phyloP scores from a whole-genome alignment of 1,140 invertebrate species.

The Patella vulgata region DNA sequence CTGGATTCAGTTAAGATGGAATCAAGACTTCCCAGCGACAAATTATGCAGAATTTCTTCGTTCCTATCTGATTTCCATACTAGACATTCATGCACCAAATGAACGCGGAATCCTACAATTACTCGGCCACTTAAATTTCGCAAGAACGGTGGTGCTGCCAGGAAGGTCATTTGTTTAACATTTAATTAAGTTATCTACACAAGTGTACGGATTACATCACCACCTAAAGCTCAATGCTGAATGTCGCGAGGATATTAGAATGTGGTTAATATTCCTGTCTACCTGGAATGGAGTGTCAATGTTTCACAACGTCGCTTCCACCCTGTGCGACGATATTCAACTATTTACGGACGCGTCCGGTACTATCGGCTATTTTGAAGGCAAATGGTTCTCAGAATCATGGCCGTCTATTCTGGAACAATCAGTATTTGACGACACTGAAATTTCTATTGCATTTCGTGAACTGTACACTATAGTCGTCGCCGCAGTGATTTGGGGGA shows the following conservation, averaged over 20 bases:
- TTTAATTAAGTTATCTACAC: slow-evolving; percentile 6
- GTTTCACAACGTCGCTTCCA: slow-evolving; percentile 7
- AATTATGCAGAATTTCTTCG: slow-evolving; percentile 10
- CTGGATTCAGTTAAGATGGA: slow-evolving; percentile 8
- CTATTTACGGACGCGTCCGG: slow-evolving; percentile 13
- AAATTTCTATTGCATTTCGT: slow-evolving; percentile 20
- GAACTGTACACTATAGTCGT: slow-evolving; percentile 27
- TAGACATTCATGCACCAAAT: slow-evolving; percentile 15
- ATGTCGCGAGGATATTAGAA: slow-evolving; percentile 13
- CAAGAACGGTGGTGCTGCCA: slow-evolving; percentile 5
- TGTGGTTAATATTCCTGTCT: slow-evolving; percentile 20
- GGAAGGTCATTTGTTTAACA: slow-evolving; percentile 18
- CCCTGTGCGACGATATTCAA: not conserved
- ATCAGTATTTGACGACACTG: too few species aligned
- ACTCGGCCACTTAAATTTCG: slow-evolving; percentile 21
- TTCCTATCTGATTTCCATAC: slow-evolving; percentile 2
- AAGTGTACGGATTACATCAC: slow-evolving; percentile 16
- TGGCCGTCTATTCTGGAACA: slow-evolving; percentile 2
- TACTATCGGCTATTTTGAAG: slow-evolving; percentile 3
- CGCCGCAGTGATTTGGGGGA: slow-evolving; percentile 24
- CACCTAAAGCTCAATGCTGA: slow-evolving; percentile 13
- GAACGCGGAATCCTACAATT: slow-evolving; percentile 15
- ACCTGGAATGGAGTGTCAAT: slow-evolving; percentile 23
- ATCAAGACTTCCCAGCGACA: slow-evolving; percentile 9
- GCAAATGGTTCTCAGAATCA: slow-evolving; percentile 14